A percentile compares a stretch with the other conserved stretches of the same genome.
Evolutionary conservation across 37 sponge, comb jelly and placozoan species (phyloP).

Genomic region (Aphrocallistes beatrix): DNA sequence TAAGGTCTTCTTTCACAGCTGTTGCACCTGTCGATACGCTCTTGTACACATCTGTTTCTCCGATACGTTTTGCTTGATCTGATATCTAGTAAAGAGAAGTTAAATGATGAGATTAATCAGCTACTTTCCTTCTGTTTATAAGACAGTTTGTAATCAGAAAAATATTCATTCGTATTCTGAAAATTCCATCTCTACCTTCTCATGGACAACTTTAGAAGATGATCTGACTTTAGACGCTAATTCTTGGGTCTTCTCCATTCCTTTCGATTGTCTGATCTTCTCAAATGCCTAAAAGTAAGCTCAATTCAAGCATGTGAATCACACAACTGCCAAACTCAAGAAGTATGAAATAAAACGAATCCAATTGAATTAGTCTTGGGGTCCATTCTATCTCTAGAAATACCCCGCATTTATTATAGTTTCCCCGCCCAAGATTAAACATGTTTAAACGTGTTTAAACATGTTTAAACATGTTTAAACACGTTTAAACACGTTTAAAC

Average conservation of each 20-base stretch:
- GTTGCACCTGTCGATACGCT: slow-evolving; percentile 32
- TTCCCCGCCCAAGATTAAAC: no score
- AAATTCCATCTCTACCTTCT: neutral
- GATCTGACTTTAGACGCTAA: neutral
- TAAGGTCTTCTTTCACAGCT: slow-evolving; percentile 47
- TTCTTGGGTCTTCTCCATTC: neutral
- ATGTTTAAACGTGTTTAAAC: no score
- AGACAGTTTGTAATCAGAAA: neutral
- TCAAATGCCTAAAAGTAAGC: neutral
- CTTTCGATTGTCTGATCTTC: neutral
- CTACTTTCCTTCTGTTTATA: neutral
- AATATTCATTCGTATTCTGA: neutral
- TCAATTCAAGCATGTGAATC: no score
- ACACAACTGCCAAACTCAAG: no score
- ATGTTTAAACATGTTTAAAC: no score
- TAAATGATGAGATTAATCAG: neutral
- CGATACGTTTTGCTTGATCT: neutral
- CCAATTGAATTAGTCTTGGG: no score
- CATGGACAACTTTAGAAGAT: neutral
- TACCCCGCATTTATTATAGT: no score
- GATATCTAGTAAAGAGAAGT: neutral
- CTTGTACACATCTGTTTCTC: neutral
- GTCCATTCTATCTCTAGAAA: no score
- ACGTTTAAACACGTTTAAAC: no score
- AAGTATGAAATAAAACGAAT: no score